Base-by-base conservation (phyloP, 2,888 invertebrate species). In the Catocala fraxini region DNA sequence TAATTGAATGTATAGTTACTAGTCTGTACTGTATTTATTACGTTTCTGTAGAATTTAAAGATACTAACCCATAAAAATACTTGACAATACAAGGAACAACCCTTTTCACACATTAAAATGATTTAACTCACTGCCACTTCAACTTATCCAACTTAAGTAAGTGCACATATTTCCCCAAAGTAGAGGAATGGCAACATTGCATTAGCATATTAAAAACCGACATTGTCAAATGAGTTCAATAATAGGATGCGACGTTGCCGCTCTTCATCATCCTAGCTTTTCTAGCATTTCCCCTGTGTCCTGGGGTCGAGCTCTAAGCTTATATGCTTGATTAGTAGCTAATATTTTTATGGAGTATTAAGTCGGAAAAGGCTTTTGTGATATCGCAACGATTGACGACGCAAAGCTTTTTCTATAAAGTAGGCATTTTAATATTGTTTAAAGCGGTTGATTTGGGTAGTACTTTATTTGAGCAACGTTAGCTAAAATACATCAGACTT, bases 151-250 rank as follows among this genome's bases (percentile, higher is more conserved):
- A 54, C 51, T 34, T 54, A 45, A 51, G 33, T 39, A 49, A 54
- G 39, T 39, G 54, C 57, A 49, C 25, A 56, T 41, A 52, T 59
- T 61, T 55, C 43, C 49, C 53, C 33, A 62, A 56, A 51, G 62
- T 49, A 45, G 45, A 34, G 25, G 57, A 49, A 57, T 48, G 56
- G 45, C 53, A 53, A 53, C 62, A 39, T 49, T 25, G 56, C 62
- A 62, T 62, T 62, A 62, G 48, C 62, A 62, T 62, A 62, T 62
- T 57, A 62, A 62, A 62, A 62, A 62, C 53, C 53, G 62, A 57
- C 62, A 45, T 57, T 62, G 62, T 62, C 62, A 57, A 62, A 62
- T 62, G 62, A 57, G 62, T 62, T 62, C 56, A 45, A 57, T 62
- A 62, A 62, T 57, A 57, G 53, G 25, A 57, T 39, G 56, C 53